A percentile compares a stretch with the other conserved stretches of the same genome.
phyloP scores from a whole-genome alignment of 92 coral and sea anemone genomes.

The Phenganax subtilis region DNA sequence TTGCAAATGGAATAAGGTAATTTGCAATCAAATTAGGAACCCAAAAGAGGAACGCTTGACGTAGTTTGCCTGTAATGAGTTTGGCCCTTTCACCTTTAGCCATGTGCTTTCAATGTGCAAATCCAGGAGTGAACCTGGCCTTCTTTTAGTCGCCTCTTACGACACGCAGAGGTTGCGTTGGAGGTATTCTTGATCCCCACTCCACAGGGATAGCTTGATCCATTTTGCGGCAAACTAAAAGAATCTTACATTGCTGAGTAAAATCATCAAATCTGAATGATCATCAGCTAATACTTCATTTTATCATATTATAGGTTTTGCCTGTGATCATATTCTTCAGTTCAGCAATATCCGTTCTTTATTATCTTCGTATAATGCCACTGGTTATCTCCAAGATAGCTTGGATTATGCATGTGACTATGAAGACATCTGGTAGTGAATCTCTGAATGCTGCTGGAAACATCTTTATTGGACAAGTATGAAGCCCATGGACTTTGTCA shows the following conservation, averaged over 20 bases:
- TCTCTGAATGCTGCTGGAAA: constrained; percentile 96
- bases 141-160: too few species aligned
- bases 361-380: constrained; percentile 35
- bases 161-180: too few species aligned
- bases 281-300: neutral
- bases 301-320: constrained; percentile 6
- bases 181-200: too few species aligned
- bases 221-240: too few species aligned
- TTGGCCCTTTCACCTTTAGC: neutral
- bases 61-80: neutral
- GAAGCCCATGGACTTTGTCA: neutral
- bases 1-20: too few species aligned
- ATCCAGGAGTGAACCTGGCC: too few species aligned
- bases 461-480: constrained; percentile 93
- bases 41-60: too few species aligned
- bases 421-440: constrained; percentile 93
- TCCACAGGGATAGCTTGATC: too few species aligned
- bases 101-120: too few species aligned
- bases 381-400: constrained; percentile 80
- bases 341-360: constrained; percentile 36
- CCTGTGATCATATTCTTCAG: constrained; percentile 34
- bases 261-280: too few species aligned
- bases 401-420: constrained; percentile 93
- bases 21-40: too few species aligned
- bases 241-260: too few species aligned